Conservation (phyloP, 1,140 invertebrate genomes). For the Zaprionus tsacasi region DNA sequence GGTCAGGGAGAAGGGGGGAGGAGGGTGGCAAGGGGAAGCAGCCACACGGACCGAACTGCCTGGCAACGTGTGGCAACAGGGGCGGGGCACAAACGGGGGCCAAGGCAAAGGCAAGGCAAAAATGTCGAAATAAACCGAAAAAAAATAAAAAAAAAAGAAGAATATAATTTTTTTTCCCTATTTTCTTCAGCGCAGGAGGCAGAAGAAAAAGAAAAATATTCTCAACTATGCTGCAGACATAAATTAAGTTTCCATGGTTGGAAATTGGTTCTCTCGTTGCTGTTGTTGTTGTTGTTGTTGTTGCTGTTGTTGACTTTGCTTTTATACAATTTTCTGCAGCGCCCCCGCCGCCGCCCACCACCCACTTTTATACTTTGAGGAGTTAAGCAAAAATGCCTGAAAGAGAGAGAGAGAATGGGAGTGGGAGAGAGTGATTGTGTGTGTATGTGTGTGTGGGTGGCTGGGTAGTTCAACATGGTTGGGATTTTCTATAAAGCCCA, state of each 20-base stretch:
- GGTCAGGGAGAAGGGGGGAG: conserved; percentile 20
- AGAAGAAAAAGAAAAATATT: conserved; percentile 83
- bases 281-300: conserved; percentile 38
- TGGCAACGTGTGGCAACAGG: conserved; percentile 20
- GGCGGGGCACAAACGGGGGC: conserved; percentile 5
- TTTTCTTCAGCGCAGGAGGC: conserved; percentile 62
- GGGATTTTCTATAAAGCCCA: conserved; percentile 81
- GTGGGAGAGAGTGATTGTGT: conserved; percentile 16
- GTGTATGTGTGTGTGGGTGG: conserved; percentile 25
- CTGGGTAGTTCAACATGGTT: conserved; percentile 29
- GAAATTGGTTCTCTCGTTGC: conserved; percentile 76
- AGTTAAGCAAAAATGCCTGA: conserved; percentile 77
- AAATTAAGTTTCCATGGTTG: conserved; percentile 84
- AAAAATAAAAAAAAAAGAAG: conserved; percentile 41
- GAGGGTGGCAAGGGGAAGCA: background rate
- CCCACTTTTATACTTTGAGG: conserved; percentile 61
- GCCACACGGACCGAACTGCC: conserved; percentile 3
- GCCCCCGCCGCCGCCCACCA: background rate
- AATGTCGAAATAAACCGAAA: conserved; percentile 76
- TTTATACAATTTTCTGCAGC: conserved; percentile 75
- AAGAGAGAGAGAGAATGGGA: background rate
- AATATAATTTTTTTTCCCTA: conserved; percentile 74
- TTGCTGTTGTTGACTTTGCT: conserved; percentile 77
- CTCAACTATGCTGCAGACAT: conserved; percentile 84
- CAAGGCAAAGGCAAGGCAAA: conserved; percentile 48